These are phyloP conservation scores for Nemotelus pantherinus DNA, from an alignment of 2,888 invertebrate genomes.

Conservation along the genomic window DNA sequence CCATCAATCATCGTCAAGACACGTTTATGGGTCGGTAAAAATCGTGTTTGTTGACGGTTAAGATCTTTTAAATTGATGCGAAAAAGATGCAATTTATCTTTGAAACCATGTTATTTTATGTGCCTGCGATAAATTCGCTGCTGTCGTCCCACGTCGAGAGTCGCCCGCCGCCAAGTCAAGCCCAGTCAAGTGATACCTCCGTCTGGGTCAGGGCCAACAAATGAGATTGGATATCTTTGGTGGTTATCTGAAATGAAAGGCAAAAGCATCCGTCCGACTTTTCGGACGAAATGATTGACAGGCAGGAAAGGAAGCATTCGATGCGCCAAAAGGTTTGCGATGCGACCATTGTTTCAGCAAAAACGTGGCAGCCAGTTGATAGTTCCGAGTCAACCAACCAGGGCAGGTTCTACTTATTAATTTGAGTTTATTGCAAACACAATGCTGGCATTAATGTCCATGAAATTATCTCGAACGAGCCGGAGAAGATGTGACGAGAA, in stretches of 20 bases:
- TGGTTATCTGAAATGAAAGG: no score
- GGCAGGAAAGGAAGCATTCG: slow-evolving; percentile 28
- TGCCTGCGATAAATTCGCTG: not conserved
- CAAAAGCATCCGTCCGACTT: no score
- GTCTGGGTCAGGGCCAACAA: not conserved
- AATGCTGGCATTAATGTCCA: slow-evolving; percentile 7
- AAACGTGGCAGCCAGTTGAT: not conserved
- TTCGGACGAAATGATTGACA: slow-evolving; percentile 30
- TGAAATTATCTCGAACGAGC: not conserved
- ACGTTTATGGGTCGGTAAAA: slow-evolving; percentile 39
- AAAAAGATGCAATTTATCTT: slow-evolving; percentile 34
- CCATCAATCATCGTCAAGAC: slow-evolving; percentile 44
- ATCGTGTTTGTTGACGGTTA: slow-evolving; percentile 38
- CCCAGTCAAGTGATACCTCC: no score
- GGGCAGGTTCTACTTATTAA: slow-evolving; percentile 28
- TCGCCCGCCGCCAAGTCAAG: no score
- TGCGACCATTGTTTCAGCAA: not conserved
- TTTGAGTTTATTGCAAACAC: slow-evolving; percentile 31
- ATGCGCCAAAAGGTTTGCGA: not conserved
- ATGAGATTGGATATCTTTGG: not conserved
- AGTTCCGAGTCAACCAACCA: slow-evolving; percentile 1
- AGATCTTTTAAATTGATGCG: slow-evolving; percentile 41
- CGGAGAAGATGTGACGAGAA: slow-evolving; percentile 27
- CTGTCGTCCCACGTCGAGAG: not conserved
- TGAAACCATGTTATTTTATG: slow-evolving; percentile 2